These are phyloP conservation scores for Neolamprologus cancellatus DNA, from an alignment of 2,113 vertebrate genomes.

Conservation along the genomic window DNA sequence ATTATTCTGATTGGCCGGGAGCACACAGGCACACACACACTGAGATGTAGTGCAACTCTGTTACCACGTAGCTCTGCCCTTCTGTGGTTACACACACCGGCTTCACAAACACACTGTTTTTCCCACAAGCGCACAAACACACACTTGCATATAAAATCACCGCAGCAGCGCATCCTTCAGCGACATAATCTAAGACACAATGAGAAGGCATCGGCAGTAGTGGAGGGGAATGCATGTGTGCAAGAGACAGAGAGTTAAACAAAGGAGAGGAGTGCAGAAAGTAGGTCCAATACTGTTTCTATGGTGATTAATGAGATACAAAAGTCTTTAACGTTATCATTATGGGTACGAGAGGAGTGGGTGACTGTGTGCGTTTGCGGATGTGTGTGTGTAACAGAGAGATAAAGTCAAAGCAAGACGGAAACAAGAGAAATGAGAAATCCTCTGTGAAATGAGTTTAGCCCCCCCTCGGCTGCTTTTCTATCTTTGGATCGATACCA, in stretches of 20 bases:
- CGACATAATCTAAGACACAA: background rate
- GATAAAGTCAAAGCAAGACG: background rate
- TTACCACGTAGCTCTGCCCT: background rate
- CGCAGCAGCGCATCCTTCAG: background rate
- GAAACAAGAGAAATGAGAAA: constrained; percentile 4
- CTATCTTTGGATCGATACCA: constrained; percentile 26
- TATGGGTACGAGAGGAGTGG: background rate
- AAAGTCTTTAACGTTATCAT: constrained; percentile 23
- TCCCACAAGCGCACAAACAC: background rate
- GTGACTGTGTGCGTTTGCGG: background rate
- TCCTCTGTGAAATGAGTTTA: background rate
- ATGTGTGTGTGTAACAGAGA: background rate
- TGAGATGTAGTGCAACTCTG: background rate
- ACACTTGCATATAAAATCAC: background rate
- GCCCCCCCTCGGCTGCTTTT: background rate
- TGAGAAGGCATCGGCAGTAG: background rate
- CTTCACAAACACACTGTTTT: background rate
- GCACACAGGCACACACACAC: background rate
- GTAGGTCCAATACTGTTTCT: constrained; percentile 35
- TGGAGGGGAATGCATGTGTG: background rate
- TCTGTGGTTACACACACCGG: background rate
- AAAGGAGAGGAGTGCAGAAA: background rate
- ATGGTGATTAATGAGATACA: constrained; percentile 53
- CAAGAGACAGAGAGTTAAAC: background rate
- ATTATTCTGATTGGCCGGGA: background rate